phyloP scores from a whole-genome alignment of 1,140 invertebrate species.

The Chironomus striatipennis region DNA sequence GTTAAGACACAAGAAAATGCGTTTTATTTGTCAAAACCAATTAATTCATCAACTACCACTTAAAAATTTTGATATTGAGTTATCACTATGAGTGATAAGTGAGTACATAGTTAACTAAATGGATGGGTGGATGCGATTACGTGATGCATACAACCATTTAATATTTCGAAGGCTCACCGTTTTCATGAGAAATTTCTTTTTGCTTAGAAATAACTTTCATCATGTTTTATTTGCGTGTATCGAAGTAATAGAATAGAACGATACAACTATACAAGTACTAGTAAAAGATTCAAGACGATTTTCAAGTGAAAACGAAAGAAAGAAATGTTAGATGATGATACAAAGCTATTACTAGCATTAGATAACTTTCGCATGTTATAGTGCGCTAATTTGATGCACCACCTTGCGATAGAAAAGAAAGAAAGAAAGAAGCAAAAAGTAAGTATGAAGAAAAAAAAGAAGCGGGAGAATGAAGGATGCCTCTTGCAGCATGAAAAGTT shows the following conservation, averaged over 20 bases:
- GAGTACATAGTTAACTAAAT: no score
- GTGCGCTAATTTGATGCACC: neutral
- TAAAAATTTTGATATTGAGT: no score
- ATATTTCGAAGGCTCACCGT: no score
- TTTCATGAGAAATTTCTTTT: neutral
- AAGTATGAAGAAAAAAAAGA: neutral
- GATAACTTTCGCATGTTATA: conserved; percentile 3
- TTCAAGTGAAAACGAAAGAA: neutral
- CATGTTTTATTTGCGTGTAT: neutral
- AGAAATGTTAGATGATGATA: neutral
- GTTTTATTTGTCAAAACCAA: no score
- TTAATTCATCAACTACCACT: no score
- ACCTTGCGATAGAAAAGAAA: neutral
- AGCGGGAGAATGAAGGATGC: conserved; percentile 11
- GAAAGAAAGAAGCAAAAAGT: neutral
- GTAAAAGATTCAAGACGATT: neutral
- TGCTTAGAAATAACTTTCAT: no score
- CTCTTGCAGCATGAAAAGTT: neutral
- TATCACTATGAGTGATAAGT: no score
- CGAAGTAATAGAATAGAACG: neutral
- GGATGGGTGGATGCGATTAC: no score
- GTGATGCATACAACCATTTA: no score
- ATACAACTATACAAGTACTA: neutral
- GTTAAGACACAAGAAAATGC: no score
- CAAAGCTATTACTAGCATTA: neutral